phyloP scores from a whole-genome alignment of 2,797 vertebrate species.

The Enoplosus armatus region DNA sequence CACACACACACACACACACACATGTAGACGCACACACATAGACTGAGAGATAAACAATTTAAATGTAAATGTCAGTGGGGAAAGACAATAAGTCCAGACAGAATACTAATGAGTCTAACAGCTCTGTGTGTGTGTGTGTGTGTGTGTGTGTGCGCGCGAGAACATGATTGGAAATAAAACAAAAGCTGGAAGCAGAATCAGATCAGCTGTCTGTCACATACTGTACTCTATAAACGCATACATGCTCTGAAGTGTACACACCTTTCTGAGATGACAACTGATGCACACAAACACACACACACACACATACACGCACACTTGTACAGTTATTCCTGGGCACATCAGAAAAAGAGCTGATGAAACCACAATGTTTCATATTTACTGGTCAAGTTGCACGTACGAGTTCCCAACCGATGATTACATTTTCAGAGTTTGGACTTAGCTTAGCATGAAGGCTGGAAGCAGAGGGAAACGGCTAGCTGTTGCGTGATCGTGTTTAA shows the following conservation, averaged over 20 bases:
- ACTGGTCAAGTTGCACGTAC: too few species aligned
- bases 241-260: conserved; percentile 9
- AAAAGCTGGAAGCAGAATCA: conserved; percentile 30
- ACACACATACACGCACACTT: neutral
- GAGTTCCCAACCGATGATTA: too few species aligned
- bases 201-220: conserved; percentile 19
- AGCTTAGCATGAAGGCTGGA: conserved; percentile 15
- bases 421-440: too few species aligned
- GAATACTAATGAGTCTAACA: conserved; percentile 75
- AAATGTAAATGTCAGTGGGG: conserved; percentile 80
- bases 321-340: neutral
- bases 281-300: conserved; percentile 6
- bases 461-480: neutral
- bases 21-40: neutral
- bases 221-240: neutral
- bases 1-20: conserved; percentile 2
- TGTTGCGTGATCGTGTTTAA: too few species aligned
- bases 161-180: conserved; percentile 37
- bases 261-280: neutral
- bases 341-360: neutral
- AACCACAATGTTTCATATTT: neutral
- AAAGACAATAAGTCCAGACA: conserved; percentile 74
- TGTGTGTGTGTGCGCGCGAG: neutral
- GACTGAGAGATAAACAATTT: conserved; percentile 75
- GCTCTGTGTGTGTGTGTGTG: conserved; percentile 23